phyloP scores from a whole-genome alignment of 1,140 invertebrate genomes.

The Maconellicoccus hirsutus region DNA sequence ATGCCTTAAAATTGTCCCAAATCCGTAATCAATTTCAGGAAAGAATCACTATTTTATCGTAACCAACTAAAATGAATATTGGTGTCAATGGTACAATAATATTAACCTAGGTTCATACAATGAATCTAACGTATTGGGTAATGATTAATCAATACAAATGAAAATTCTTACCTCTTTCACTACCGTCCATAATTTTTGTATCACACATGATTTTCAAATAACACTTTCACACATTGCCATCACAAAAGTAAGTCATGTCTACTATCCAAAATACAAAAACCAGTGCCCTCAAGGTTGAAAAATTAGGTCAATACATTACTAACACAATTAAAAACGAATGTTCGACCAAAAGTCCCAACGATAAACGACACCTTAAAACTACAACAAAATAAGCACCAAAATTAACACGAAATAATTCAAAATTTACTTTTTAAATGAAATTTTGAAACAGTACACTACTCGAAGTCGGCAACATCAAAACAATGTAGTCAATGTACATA shows the following conservation, averaged over 20 bases:
- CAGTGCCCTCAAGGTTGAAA: constrained; percentile 2
- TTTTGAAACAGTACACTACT: not conserved
- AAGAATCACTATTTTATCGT: no score
- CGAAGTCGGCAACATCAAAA: constrained; percentile 2
- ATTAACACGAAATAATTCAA: not conserved
- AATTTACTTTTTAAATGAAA: not conserved
- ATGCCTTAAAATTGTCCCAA: no score
- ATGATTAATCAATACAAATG: not conserved
- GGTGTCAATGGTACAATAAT: not conserved
- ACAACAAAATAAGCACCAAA: not conserved
- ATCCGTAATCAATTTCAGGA: no score
- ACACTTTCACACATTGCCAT: not conserved
- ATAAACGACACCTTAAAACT: not conserved
- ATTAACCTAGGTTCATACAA: constrained; percentile 2
- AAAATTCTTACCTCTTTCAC: not conserved
- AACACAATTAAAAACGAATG: not conserved
- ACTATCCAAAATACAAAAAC: not conserved
- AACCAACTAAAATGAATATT: not conserved
- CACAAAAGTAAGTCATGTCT: not conserved
- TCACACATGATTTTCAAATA: not conserved
- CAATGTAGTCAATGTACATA: not conserved
- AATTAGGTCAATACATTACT: constrained; percentile 9
- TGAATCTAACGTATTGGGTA: no score
- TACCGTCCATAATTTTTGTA: not conserved
- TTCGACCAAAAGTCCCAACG: not conserved